These are phyloP conservation scores for Clarias macrocephalus DNA, from an alignment of 2,113 vertebrate species.

Conservation along the genomic window DNA sequence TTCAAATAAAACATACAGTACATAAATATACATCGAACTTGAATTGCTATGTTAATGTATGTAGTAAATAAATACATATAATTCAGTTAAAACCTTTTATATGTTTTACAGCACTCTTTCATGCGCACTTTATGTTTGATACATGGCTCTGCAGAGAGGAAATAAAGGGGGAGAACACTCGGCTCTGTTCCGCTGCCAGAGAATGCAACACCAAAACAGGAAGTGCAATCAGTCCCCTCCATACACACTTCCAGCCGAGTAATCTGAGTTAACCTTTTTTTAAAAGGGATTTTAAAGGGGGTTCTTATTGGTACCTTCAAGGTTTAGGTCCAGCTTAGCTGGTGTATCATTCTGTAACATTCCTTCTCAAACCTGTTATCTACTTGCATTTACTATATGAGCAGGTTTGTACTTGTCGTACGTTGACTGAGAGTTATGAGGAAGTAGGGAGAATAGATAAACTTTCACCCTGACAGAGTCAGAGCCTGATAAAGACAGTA, in stretches of 20 bases:
- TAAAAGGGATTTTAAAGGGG: not conserved
- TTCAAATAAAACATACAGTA: not conserved
- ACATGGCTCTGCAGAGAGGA: constrained; percentile 45
- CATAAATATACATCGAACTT: not conserved
- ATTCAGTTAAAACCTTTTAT: constrained; percentile 34
- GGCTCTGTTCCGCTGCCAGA: constrained; percentile 46
- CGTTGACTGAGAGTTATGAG: not conserved
- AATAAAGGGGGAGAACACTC: constrained; percentile 54
- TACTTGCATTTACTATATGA: not conserved
- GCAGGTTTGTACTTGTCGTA: constrained; percentile 11
- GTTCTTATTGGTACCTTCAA: not conserved
- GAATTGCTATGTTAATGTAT: not conserved
- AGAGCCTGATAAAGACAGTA: constrained; percentile 16
- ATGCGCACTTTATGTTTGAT: constrained; percentile 59
- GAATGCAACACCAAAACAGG: constrained; percentile 62
- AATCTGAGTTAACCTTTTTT: not conserved
- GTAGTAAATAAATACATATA: not conserved
- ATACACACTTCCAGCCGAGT: constrained; percentile 57
- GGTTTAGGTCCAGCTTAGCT: not conserved
- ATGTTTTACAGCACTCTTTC: constrained; percentile 33
- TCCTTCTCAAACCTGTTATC: not conserved
- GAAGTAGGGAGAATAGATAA: not conserved
- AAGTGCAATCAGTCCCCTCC: constrained; percentile 61
- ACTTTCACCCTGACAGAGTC: constrained; percentile 18
- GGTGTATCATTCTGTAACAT: not conserved